Evolutionary conservation across 2,888 invertebrate species (phyloP).

Genomic region (Nowickia ferox): DNA sequence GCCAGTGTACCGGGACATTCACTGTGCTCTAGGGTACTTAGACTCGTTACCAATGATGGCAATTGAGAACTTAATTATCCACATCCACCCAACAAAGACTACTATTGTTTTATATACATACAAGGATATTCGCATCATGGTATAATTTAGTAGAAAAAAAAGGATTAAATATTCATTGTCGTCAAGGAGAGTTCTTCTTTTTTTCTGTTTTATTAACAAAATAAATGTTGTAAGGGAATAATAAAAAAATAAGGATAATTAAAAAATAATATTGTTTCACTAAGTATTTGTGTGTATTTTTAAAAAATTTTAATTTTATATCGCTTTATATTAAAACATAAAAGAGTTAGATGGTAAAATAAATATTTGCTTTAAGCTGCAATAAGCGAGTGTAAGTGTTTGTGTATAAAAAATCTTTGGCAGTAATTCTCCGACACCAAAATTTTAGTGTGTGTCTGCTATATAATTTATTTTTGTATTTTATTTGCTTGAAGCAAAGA

Average conservation of each 20-base stretch:
- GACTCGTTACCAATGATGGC: constrained; percentile 49
- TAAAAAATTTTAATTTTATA: constrained; percentile 27
- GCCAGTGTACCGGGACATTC: constrained; percentile 7
- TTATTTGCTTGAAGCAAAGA: constrained; percentile 5
- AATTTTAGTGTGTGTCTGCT: neutral
- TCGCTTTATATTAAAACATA: neutral
- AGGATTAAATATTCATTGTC: constrained; percentile 67
- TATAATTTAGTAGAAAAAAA: constrained; percentile 50
- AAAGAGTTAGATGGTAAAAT: neutral
- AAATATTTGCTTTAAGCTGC: constrained; percentile 18
- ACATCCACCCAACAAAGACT: constrained; percentile 47
- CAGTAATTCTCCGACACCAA: neutral
- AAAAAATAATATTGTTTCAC: constrained; percentile 69
- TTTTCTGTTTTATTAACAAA: constrained; percentile 19
- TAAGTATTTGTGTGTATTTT: constrained; percentile 23
- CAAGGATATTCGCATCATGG: constrained; percentile 16
- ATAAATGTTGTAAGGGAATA: constrained; percentile 17
- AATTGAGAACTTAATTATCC: constrained; percentile 73
- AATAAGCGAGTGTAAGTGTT: neutral
- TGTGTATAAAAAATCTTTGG: neutral
- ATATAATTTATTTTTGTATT: neutral
- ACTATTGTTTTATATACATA: constrained; percentile 18
- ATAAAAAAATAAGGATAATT: constrained; percentile 57
- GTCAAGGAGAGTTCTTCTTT: constrained; percentile 38
- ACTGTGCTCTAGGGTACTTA: constrained; percentile 18